Percentiles rank a stretch among this genome's conserved stretches.
phyloP scores from a whole-genome alignment of 2,113 vertebrate genomes.

The Galbula dea region DNA sequence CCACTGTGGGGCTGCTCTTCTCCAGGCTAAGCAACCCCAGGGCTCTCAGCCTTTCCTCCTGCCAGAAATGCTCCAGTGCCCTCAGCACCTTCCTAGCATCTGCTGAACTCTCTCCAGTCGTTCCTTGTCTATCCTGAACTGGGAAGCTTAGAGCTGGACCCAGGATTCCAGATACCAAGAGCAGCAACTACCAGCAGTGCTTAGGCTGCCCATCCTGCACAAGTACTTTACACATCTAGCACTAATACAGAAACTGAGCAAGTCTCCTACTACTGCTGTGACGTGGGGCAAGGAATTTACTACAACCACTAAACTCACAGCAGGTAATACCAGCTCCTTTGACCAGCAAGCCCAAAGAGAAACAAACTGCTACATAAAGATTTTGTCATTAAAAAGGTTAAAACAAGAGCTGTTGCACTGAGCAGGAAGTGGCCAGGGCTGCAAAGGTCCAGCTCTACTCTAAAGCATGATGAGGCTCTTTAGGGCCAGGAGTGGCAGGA shows the following conservation, averaged over 20 bases:
- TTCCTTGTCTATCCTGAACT: too few relatives aligned
- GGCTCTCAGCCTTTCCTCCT: too few relatives aligned
- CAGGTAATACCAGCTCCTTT: rapidly evolving
- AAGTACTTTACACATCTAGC: background rate
- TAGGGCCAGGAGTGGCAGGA: background rate
- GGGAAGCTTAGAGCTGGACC: too few relatives aligned
- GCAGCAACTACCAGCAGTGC: background rate
- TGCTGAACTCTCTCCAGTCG: too few relatives aligned
- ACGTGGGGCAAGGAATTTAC: background rate
- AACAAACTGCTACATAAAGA: rapidly evolving
- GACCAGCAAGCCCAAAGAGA: background rate
- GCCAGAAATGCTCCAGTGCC: too few relatives aligned
- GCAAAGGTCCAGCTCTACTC: background rate
- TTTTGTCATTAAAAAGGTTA: background rate
- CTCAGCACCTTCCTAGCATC: too few relatives aligned
- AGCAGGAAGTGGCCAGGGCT: background rate
- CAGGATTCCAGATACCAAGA: background rate
- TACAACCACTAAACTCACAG: background rate
- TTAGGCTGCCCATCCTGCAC: background rate
- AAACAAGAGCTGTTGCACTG: background rate
- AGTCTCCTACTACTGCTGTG: background rate
- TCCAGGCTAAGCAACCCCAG: too few relatives aligned
- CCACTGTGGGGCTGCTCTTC: too few relatives aligned
- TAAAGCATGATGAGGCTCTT: rapidly evolving
- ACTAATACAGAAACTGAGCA: rapidly evolving